A percentile compares a stretch with the other conserved stretches of the same genome.
Evolutionary conservation across 2,888 invertebrate species (phyloP).

Genomic region (Bellardia pandia): DNA sequence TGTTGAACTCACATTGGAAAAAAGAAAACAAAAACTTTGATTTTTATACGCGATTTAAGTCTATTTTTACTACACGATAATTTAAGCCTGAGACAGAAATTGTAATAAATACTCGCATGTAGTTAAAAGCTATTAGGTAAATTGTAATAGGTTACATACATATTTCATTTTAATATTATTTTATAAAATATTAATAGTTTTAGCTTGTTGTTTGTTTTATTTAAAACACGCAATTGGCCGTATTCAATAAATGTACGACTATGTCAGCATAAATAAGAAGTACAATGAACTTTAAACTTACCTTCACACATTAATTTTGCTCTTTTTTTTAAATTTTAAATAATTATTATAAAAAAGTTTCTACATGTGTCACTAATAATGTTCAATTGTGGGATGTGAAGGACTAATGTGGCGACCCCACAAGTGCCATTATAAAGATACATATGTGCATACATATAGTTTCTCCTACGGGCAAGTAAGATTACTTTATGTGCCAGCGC

Average conservation of each 20-base stretch:
- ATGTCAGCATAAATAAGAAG: constrained; percentile 30
- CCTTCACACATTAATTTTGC: constrained; percentile 5
- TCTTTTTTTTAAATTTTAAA: constrained; percentile 16
- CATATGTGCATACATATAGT: background rate
- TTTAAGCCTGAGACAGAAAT: background rate
- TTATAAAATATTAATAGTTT: background rate
- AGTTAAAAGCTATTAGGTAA: background rate
- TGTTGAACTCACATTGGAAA: no score
- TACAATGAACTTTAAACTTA: constrained; percentile 65
- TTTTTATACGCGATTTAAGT: background rate
- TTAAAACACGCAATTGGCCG: constrained; percentile 47
- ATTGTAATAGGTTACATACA: background rate
- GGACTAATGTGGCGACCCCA: constrained; percentile 9
- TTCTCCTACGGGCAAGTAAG: background rate
- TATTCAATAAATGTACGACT: background rate
- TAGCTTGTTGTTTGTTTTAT: background rate
- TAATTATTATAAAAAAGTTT: constrained; percentile 31
- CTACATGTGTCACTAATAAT: constrained; percentile 32
- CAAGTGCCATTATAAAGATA: background rate
- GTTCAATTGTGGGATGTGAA: constrained; percentile 19
- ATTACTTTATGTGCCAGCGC: background rate
- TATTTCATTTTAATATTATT: background rate
- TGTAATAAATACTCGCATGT: background rate
- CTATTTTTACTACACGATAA: background rate
- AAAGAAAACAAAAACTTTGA: no score